A percentile compares a stretch with the other conserved stretches of the same genome.
These are phyloP conservation scores for Geotrypetes seraphini DNA, from an alignment of 2,797 vertebrate genomes.

Conservation along the genomic window DNA sequence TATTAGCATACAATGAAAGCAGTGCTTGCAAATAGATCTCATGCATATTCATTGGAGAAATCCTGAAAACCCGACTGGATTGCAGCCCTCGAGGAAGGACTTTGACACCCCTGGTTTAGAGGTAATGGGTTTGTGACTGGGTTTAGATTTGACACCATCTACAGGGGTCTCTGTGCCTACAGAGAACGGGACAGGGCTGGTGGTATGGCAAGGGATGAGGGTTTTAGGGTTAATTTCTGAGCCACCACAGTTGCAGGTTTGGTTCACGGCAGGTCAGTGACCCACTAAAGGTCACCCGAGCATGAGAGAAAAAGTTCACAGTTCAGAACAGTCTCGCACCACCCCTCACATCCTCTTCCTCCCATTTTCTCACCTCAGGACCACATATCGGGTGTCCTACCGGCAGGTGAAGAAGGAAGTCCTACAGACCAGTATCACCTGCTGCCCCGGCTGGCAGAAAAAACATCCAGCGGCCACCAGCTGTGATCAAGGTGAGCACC, in stretches of 20 bases:
- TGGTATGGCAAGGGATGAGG: too few species aligned
- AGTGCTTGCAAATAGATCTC: too few species aligned
- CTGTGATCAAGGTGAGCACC: slow-evolving; percentile 33
- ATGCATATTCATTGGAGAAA: too few species aligned
- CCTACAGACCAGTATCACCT: slow-evolving; percentile 21
- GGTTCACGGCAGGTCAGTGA: background rate
- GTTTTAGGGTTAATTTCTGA: background rate
- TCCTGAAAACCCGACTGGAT: too few species aligned
- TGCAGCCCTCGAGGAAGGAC: too few species aligned
- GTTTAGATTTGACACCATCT: too few species aligned
- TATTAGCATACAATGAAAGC: too few species aligned
- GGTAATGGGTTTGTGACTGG: too few species aligned
- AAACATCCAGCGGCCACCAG: slow-evolving; percentile 27
- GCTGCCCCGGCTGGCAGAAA: slow-evolving; percentile 51
- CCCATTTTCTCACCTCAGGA: slow-evolving; percentile 23
- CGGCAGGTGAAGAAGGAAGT: slow-evolving; percentile 39
- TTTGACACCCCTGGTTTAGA: too few species aligned
- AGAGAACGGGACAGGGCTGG: too few species aligned
- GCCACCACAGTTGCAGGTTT: background rate
- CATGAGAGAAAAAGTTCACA: background rate
- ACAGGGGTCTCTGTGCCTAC: too few species aligned
- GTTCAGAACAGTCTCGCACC: background rate
- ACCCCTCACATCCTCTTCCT: background rate
- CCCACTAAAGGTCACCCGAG: background rate
- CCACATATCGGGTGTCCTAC: slow-evolving; percentile 28